A percentile compares a stretch with the other conserved stretches of the same genome.
These are phyloP conservation scores for Aproaerema taeniolella DNA, from an alignment of 2,888 invertebrate species.

Conservation along the genomic window DNA sequence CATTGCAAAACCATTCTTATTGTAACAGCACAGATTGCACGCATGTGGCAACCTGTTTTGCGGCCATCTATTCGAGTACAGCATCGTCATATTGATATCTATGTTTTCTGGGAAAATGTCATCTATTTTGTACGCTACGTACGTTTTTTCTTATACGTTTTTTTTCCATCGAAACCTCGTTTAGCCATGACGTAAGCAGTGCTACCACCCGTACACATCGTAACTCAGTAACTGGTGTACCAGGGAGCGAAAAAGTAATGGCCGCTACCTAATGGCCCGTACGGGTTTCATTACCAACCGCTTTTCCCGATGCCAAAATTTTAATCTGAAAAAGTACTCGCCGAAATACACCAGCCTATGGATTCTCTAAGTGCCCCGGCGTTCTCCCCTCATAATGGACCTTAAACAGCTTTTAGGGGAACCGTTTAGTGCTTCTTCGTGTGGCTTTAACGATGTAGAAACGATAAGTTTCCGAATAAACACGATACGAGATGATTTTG, in stretches of 20 bases:
- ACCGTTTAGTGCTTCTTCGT: conserved; percentile 32
- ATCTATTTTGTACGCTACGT: no score
- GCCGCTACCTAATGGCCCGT: conserved; percentile 54
- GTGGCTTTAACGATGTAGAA: conserved; percentile 56
- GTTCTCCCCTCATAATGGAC: conserved; percentile 14
- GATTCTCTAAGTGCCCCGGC: conserved; percentile 15
- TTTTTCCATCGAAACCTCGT: no score
- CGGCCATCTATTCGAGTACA: no score
- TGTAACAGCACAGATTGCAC: no score
- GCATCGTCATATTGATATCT: no score
- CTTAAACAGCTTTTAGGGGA: conserved; percentile 17
- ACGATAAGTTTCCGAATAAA: conserved; percentile 40
- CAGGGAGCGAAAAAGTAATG: conserved; percentile 59
- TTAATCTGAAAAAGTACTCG: conserved; percentile 52
- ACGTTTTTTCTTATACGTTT: no score
- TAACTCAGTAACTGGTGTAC: conserved; percentile 54
- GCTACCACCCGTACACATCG: conserved; percentile 25
- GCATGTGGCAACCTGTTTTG: no score
- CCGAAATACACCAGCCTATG: conserved; percentile 23
- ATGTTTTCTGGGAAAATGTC: no score
- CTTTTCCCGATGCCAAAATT: conserved; percentile 50
- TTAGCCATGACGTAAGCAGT: background rate
- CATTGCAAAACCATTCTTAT: no score
- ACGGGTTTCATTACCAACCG: conserved; percentile 56
- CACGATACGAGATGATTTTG: conserved; percentile 4